Evolutionary conservation across 2,113 vertebrate genomes (phyloP).

Genomic region (Bubo scandiacus): DNA sequence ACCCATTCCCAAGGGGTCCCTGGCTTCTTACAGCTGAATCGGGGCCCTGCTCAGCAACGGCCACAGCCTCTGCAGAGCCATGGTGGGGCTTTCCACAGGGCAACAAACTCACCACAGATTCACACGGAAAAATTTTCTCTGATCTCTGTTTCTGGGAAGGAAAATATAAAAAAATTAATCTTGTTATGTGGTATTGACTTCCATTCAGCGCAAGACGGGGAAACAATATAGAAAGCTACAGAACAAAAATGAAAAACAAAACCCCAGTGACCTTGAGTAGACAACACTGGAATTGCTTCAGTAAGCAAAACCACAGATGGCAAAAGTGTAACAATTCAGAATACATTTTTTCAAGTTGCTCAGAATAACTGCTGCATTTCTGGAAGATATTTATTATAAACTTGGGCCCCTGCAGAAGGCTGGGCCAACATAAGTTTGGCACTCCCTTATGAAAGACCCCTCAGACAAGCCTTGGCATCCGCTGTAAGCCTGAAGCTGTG

Average conservation of each 20-base stretch:
- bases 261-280: not conserved
- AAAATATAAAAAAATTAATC: not conserved
- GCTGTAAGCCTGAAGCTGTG: rapidly evolving
- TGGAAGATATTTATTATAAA: not conserved
- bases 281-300: not conserved
- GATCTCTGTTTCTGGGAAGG: not conserved
- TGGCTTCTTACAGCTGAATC: not conserved
- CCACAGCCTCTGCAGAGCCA: not conserved
- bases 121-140: not conserved
- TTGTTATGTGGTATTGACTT: not conserved
- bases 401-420: too few species aligned
- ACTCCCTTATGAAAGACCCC: not conserved
- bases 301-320: not conserved
- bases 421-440: not conserved
- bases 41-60: not conserved
- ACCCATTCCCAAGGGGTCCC: rapidly evolving
- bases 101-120: not conserved
- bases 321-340: not conserved
- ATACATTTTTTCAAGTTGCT: not conserved
- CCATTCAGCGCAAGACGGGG: not conserved
- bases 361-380: not conserved
- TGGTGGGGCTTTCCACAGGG: not conserved
- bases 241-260: not conserved
- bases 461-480: rapidly evolving
- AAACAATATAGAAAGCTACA: not conserved